A percentile compares a stretch with the other conserved stretches of the same genome.
Evolutionary conservation across 2,113 vertebrate genomes (phyloP).

Genomic region (Astatoreochromis straeleni): DNA sequence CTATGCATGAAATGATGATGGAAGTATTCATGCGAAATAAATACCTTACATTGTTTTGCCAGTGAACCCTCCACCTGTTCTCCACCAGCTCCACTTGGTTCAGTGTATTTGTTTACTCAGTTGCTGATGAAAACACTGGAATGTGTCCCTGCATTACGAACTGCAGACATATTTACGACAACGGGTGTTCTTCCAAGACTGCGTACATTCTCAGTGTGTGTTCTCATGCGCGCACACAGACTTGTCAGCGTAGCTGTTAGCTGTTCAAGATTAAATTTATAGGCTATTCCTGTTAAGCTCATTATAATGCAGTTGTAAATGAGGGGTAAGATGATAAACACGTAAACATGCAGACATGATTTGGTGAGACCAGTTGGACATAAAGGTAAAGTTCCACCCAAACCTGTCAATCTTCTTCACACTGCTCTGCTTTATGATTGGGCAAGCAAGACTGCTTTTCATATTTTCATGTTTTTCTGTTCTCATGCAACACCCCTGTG

Average conservation of each 20-base stretch:
- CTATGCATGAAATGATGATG: neutral
- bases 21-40: neutral
- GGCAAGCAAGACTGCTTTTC: constrained; percentile 21
- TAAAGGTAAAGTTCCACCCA: neutral
- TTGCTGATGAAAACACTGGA: constrained; percentile 40
- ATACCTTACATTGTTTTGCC: neutral
- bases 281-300: neutral
- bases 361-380: neutral
- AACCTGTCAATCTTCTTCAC: neutral
- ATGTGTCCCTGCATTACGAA: neutral
- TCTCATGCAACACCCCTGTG: constrained; percentile 62
- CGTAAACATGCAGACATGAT: neutral
- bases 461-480: constrained; percentile 43
- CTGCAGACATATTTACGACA: constrained; percentile 29
- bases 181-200: neutral
- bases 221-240: neutral
- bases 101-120: constrained; percentile 29
- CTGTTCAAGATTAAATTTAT: constrained; percentile 8
- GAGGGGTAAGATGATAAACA: neutral
- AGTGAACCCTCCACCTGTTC: neutral
- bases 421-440: neutral
- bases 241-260: neutral
- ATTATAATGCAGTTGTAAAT: neutral
- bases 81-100: neutral
- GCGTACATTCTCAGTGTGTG: neutral